Evolutionary conservation across 2,113 vertebrate genomes (phyloP).

Genomic region (Dunckerocampus dactyliophorus): DNA sequence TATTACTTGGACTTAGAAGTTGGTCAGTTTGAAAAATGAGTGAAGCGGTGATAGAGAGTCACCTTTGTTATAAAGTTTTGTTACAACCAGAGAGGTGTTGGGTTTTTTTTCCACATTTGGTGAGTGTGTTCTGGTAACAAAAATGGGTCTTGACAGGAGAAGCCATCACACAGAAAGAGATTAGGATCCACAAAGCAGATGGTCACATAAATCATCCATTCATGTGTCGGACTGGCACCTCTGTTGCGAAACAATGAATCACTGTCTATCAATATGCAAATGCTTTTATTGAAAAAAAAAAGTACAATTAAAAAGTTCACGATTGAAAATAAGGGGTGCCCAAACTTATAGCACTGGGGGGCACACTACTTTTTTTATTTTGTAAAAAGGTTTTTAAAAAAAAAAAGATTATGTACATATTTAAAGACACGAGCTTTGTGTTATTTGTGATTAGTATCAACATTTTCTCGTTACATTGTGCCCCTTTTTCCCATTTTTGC

Average conservation of each 20-base stretch:
- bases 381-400: no score
- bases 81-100: background rate
- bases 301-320: background rate
- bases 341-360: no score
- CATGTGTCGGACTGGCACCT: constrained; percentile 57
- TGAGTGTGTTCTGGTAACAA: constrained; percentile 1
- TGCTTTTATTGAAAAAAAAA: constrained; percentile 32
- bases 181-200: constrained; percentile 63
- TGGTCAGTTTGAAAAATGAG: constrained; percentile 51
- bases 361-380: no score
- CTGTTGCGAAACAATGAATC: constrained; percentile 61
- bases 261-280: constrained; percentile 52
- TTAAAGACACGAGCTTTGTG: no score
- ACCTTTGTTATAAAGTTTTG: constrained; percentile 46
- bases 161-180: constrained; percentile 53
- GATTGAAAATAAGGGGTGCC: background rate
- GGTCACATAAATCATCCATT: constrained; percentile 67
- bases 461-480: no score
- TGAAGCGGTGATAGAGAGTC: constrained; percentile 31
- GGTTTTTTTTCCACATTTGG: background rate
- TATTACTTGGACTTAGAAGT: constrained; percentile 61
- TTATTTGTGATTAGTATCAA: no score
- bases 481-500: no score
- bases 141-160: constrained; percentile 42
- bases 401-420: no score